Percentiles rank a stretch among this genome's conserved stretches.
Evolutionary conservation across 2,113 vertebrate species (phyloP).

Genomic region (Ia io): DNA sequence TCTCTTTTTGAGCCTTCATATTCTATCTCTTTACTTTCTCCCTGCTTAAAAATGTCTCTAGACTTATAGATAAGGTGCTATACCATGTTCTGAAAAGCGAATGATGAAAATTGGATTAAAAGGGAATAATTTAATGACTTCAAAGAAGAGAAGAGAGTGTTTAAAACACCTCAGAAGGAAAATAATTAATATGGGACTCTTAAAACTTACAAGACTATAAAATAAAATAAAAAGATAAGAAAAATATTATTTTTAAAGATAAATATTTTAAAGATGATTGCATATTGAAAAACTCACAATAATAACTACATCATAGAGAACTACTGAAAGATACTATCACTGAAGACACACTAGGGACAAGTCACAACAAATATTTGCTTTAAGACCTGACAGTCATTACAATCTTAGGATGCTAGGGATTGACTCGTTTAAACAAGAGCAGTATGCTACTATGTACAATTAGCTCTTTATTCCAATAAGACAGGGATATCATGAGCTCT

Average conservation of each 20-base stretch:
- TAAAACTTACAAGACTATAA: not conserved
- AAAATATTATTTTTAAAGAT: conserved; percentile 3
- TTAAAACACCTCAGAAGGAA: conserved; percentile 10
- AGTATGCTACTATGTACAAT: not conserved
- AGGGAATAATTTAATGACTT: conserved; percentile 24
- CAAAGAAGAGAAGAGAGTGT: conserved; percentile 16
- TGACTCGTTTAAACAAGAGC: not conserved
- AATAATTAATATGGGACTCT: conserved; percentile 19
- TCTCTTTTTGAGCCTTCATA: not conserved
- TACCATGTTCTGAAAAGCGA: not conserved
- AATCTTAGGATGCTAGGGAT: not conserved
- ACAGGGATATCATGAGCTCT: not conserved
- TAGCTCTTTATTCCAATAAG: not conserved
- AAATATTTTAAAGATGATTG: conserved; percentile 22
- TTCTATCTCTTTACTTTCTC: not conserved
- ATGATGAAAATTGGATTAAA: not conserved
- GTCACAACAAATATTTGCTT: not conserved
- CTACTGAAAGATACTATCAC: not conserved
- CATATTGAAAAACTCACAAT: not conserved
- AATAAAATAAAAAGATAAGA: not conserved
- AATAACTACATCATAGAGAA: not conserved
- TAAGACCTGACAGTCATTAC: not conserved
- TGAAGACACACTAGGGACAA: not conserved
- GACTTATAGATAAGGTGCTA: not conserved
- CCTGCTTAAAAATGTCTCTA: not conserved